Base-by-base conservation (phyloP, 2,797 vertebrate genomes). In the Protosalanx chinensis region DNA sequence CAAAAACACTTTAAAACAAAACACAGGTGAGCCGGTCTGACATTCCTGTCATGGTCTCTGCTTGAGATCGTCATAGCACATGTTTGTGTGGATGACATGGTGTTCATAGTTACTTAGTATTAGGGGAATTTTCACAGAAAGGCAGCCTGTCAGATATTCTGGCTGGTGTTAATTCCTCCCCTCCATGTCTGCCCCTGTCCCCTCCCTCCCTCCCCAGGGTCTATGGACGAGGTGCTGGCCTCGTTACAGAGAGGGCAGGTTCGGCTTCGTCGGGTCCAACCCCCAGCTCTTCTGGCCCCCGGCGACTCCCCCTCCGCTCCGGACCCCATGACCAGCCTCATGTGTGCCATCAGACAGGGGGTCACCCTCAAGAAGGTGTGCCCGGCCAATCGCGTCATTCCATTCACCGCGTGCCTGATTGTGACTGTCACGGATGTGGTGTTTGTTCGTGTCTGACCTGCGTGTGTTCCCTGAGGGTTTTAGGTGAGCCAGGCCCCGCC, bases 181-280 rank as follows among this genome's bases (percentile, higher is more conserved):
- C 4, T 61, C 23, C 15, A 2, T 29, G 74, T 77, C 83, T 78
- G 71, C 81, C 74, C 79, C 81, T 58, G 6, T 71, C 65, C 15
- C 0, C 71, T 73, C 29, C 1, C 76, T 2, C 58, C 1, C 59
- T 70, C 80, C 64, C 3, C 82, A 98, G 97, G 95, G 63, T 93
- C 95, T 0, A 98, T 98, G 97, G 96, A 97, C 18, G 93, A 96
- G 64, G 95, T 99, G 76, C 41, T 99, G 85, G 97, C 96, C 23
- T 97, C 96, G 0, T 78, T 98, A 13, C 94, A 95, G 84, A 91
- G 90, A 0, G 88, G 92, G 35, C 91, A 92, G 71, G 82, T 89
- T 69, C 90, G 80, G 30, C 93, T 96, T 8, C 87, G 86, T 53
- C 95, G 85, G 72, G 91, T 79, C 32, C 90, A 92, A 0, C 73